Evolutionary conservation across 2,113 vertebrate species (phyloP).

Genomic region (Crotalus viridis): DNA sequence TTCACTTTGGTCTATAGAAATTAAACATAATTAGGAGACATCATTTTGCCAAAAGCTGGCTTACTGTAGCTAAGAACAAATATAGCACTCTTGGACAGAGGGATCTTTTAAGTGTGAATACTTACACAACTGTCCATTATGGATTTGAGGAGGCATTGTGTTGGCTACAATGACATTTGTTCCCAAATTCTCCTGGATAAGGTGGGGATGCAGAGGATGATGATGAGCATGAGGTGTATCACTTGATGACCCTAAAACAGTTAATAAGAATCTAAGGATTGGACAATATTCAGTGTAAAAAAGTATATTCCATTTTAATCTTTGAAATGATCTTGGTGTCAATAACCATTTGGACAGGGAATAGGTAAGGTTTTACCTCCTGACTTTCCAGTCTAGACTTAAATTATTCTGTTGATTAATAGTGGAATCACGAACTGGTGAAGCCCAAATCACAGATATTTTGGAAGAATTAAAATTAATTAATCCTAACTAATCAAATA

Average conservation of each 20-base stretch:
- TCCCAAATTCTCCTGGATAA: constrained; percentile 96
- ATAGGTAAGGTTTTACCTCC: background rate
- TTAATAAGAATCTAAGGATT: background rate
- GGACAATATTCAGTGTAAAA: background rate
- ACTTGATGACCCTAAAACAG: constrained; percentile 83
- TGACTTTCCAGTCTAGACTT: background rate
- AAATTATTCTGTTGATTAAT: background rate
- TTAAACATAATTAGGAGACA: background rate
- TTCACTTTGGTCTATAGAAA: background rate
- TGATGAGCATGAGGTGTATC: constrained; percentile 90
- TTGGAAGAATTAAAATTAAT: background rate
- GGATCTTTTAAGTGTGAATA: constrained; percentile 38
- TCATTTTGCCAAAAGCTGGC: background rate
- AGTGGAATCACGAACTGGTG: background rate
- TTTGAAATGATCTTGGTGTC: fast-evolving
- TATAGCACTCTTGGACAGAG: background rate
- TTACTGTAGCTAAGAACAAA: background rate
- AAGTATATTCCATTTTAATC: background rate
- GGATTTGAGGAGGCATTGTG: constrained; percentile 87
- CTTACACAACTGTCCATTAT: constrained; percentile 98
- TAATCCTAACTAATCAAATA: background rate
- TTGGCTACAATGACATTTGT: constrained; percentile 92
- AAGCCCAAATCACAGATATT: background rate
- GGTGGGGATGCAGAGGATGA: constrained; percentile 92
- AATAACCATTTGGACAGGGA: background rate